Percentiles rank a stretch among this genome's conserved stretches.
These are phyloP conservation scores for Oscheius myriophilus DNA, from an alignment of 2,888 invertebrate genomes.

Conservation along the genomic window DNA sequence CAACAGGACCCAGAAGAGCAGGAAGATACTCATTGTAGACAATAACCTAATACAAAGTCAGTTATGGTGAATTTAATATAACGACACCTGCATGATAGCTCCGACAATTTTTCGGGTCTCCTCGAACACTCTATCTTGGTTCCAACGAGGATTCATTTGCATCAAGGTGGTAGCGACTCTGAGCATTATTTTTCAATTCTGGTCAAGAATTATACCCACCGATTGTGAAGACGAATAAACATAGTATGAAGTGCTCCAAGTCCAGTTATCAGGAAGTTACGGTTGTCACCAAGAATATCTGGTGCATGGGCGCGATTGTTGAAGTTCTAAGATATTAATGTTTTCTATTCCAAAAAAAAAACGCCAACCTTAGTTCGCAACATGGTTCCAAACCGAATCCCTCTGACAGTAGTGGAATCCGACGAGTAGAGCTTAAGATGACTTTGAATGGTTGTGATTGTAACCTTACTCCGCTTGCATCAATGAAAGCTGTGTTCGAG, in stretches of 20 bases:
- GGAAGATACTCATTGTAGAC: conserved; percentile 84
- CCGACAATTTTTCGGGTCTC: conserved; percentile 73
- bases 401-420: conserved; percentile 48
- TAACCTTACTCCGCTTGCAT: conserved; percentile 75
- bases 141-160: conserved; percentile 70
- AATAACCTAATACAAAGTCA: conserved; percentile 74
- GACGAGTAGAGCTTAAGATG: conserved; percentile 66
- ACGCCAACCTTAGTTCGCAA: conserved; percentile 9
- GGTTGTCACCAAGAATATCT: no score
- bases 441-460: no score
- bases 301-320: no score
- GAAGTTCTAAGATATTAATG: no score
- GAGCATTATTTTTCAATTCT: conserved; percentile 25
- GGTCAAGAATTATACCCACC: conserved; percentile 73
- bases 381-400: conserved; percentile 41
- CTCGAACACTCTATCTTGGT: conserved; percentile 66
- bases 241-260: conserved; percentile 76
- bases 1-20: conserved; percentile 82
- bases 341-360: no score
- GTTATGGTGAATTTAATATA: conserved; percentile 44
- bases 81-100: conserved; percentile 52
- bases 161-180: conserved; percentile 61
- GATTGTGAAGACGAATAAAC: conserved; percentile 90
- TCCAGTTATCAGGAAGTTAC: conserved; percentile 67
- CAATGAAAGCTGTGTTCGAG: conserved; percentile 84